Percentiles rank a stretch among this genome's conserved stretches.
Conservation (phyloP, 2,888 invertebrate genomes). For the Synergus itoensis region DNA sequence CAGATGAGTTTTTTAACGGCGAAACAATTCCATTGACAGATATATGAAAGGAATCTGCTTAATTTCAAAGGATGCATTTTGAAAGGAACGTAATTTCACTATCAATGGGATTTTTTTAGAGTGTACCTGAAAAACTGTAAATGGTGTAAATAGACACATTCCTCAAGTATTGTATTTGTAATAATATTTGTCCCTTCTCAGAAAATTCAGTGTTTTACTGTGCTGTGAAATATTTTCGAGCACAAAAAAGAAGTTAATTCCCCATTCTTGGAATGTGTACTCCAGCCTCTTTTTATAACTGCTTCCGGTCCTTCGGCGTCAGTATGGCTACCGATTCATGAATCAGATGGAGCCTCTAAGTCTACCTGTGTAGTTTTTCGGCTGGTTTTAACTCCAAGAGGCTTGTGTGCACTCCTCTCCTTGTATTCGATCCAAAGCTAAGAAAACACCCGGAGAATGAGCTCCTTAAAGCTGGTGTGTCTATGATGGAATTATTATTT, state of each 20-base stretch:
- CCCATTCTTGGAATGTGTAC: not conserved
- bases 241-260: constrained; percentile 25
- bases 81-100: too few relatives aligned
- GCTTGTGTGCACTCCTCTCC: constrained; percentile 29
- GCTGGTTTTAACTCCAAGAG: constrained; percentile 6
- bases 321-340: constrained; percentile 19
- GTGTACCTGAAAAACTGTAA: too few relatives aligned
- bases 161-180: not conserved
- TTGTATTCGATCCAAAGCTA: constrained; percentile 23
- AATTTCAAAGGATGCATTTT: too few relatives aligned
- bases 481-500: constrained; percentile 37
- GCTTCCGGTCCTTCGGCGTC: constrained; percentile 29
- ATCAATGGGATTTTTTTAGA: too few relatives aligned
- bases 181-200: not conserved
- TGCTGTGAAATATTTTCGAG: constrained; percentile 9
- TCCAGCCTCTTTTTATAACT: not conserved
- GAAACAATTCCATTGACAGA: too few relatives aligned
- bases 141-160: not conserved
- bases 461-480: constrained; percentile 8
- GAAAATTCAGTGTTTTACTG: constrained; percentile 9
- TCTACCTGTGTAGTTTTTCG: constrained; percentile 5
- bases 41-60: too few relatives aligned
- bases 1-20: too few relatives aligned
- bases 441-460: constrained; percentile 28
- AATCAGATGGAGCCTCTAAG: constrained; percentile 5